Percentiles rank a stretch among this genome's conserved stretches.
These are phyloP conservation scores for Melanerpes formicivorus DNA, from an alignment of 2,113 vertebrate species.

Conservation along the genomic window DNA sequence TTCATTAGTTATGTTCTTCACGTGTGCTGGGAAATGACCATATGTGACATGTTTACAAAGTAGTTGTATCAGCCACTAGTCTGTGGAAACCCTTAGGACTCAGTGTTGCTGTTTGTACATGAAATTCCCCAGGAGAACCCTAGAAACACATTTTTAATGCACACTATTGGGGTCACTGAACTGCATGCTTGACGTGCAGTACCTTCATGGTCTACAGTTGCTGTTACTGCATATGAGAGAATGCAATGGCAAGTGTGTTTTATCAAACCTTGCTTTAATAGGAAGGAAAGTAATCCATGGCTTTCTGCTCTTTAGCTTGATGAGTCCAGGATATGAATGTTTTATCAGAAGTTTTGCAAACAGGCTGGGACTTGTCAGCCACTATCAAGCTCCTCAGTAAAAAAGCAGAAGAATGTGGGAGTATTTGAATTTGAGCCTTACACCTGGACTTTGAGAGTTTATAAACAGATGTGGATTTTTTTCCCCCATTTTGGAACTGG, in stretches of 20 bases:
- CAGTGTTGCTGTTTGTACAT: not conserved
- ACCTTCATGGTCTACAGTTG: not conserved
- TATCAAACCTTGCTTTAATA: not conserved
- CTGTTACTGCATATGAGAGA: not conserved
- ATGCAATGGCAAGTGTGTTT: not conserved
- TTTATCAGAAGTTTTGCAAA: constrained; percentile 59
- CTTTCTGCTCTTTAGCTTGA: constrained; percentile 41
- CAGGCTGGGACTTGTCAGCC: not conserved
- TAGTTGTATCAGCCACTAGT: not conserved
- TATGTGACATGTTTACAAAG: not conserved
- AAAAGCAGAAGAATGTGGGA: constrained; percentile 39
- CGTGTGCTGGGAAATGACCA: not conserved
- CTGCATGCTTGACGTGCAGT: not conserved
- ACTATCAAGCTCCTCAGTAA: constrained; percentile 25
- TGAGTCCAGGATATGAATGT: constrained; percentile 18
- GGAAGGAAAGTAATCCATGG: not conserved
- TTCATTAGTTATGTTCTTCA: not conserved
- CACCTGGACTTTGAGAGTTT: constrained; percentile 40
- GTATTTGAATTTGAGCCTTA: constrained; percentile 11
- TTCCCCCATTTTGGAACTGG: not conserved
- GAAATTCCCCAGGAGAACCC: not conserved
- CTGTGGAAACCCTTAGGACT: not conserved
- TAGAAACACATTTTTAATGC: not conserved
- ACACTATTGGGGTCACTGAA: not conserved
- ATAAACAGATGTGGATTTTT: constrained; percentile 6